Base-by-base conservation (phyloP, 2,888 invertebrate genomes). In the Tanytarsus gracilentus region DNA sequence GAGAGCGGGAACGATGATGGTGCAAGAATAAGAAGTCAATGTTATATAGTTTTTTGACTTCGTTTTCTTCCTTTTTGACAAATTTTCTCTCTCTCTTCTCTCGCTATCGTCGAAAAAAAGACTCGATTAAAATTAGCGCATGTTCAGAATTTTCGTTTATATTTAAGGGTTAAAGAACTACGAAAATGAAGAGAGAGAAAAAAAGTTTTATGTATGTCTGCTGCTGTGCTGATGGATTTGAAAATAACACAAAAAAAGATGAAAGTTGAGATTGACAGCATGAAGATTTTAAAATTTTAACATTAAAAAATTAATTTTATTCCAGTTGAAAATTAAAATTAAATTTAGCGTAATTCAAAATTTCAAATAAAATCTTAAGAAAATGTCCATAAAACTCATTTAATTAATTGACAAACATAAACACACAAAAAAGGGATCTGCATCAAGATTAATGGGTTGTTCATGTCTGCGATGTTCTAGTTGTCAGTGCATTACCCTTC, bases 61-160 rank as follows among this genome's bases (percentile, higher is more conserved):
- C 30, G 33, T 33, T 29, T 51, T 27, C 29, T 51, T 26, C 33
- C 21, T 36, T 48, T 26, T 49, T 26, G 26, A 49, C 53, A n/a
- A 53, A 33, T 21, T 18, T 21, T 44, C 9, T 2, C 44, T 44
- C 21, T 9, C 21, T 40, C 40, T 40, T 40, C 9, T 21, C 16
- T 40, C 16, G 16, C 18, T 40, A 21, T 44, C 9, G 21, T 18
- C 44, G 44, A 23, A 11, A 11, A 11, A 8, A 44, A 44, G 44
- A 53, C 33, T n/a, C n/a, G n/a, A 53, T 36, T 53, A 36, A 53
- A 53, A 53, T 53, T 53, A 53, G 53, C 53, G 53, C 53, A 53
- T 53, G 33, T 30, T 53, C 53, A 53, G 36, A 53, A 53, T 23
- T 33, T 29, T 51, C 29, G 21, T 51, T 51, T 21, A 14, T n/a